These are phyloP conservation scores for Botrylloides violaceus DNA, from an alignment of 23 tunicate species.

Conservation along the genomic window DNA sequence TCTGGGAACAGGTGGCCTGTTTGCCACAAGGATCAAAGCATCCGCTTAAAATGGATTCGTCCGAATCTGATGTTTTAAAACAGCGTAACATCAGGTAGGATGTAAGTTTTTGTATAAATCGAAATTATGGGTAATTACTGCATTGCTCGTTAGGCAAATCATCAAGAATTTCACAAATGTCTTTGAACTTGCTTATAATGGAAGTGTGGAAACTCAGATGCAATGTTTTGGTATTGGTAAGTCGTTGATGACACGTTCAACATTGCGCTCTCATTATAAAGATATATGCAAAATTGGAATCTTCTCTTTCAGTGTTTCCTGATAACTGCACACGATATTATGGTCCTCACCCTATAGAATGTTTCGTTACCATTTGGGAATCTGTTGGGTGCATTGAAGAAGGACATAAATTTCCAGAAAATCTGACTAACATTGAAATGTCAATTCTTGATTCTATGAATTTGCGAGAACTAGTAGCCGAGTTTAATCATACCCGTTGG, in stretches of 20 bases:
- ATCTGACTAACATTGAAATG: not conserved
- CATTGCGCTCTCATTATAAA: not conserved
- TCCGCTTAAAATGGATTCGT: constrained; percentile 12
- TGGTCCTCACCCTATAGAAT: constrained; percentile 16
- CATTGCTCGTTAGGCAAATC: not conserved
- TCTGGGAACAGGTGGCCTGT: constrained; percentile 22
- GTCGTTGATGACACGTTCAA: not conserved
- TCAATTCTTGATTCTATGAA: constrained; percentile 6
- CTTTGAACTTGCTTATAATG: not conserved
- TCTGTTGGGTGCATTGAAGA: constrained; percentile 11
- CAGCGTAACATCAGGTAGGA: constrained; percentile 6
- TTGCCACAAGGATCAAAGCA: constrained; percentile 20
- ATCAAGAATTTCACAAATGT: not conserved
- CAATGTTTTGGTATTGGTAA: constrained; percentile 17
- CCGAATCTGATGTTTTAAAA: not conserved
- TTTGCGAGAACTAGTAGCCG: not conserved
- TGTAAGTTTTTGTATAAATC: not conserved
- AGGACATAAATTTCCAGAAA: constrained; percentile 15
- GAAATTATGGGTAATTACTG: not conserved
- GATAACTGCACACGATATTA: constrained; percentile 11
- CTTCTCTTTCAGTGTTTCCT: constrained; percentile 6
- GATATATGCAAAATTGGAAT: no score
- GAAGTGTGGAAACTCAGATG: not conserved
- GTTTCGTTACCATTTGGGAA: constrained; percentile 16
- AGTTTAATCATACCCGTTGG: constrained; percentile 12